Percentiles rank a stretch among this genome's conserved stretches.
phyloP scores from a whole-genome alignment of 2,113 vertebrate species.

The Sylvilagus bachmani region DNA sequence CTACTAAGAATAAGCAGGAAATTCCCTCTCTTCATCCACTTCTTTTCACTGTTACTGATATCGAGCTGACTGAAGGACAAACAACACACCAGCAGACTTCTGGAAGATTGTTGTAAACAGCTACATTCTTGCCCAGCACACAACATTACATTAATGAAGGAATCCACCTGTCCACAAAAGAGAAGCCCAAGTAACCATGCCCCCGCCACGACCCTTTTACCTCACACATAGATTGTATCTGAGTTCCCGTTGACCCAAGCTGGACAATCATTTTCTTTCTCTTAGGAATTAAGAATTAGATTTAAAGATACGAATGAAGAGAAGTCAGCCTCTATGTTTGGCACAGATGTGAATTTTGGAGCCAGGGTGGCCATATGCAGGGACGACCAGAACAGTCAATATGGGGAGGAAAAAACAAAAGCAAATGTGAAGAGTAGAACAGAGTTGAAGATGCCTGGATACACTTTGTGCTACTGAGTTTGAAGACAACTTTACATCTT shows the following conservation, averaged over 20 bases:
- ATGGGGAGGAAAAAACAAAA: background rate
- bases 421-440: background rate
- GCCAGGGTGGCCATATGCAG: background rate
- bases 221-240: background rate
- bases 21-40: background rate
- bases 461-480: background rate
- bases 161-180: background rate
- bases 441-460: background rate
- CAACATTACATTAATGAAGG: background rate
- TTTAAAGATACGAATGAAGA: background rate
- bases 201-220: background rate
- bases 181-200: background rate
- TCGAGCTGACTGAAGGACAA: background rate
- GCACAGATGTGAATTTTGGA: background rate
- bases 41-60: background rate
- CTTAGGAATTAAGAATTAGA: background rate
- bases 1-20: background rate
- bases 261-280: background rate
- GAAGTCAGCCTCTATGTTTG: background rate
- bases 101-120: background rate
- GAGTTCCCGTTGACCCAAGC: background rate
- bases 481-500: background rate
- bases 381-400: background rate
- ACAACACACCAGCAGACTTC: background rate
- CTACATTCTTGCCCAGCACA: background rate